Evolutionary conservation across 2,113 vertebrate species (phyloP).

Genomic region (Anguilla rostrata): DNA sequence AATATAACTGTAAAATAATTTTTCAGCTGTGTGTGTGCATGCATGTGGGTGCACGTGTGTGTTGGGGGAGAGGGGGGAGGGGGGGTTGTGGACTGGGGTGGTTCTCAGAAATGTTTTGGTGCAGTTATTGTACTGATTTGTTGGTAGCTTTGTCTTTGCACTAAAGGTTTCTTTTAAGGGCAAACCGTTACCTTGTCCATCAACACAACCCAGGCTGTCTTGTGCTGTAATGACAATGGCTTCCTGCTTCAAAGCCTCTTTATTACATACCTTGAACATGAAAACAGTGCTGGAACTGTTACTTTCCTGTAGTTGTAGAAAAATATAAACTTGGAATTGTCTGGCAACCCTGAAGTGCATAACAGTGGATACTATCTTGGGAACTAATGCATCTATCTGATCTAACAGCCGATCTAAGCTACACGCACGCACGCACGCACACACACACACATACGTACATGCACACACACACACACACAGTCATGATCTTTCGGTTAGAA

Average conservation of each 20-base stretch:
- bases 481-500: neutral
- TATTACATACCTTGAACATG: neutral
- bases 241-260: neutral
- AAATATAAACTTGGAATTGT: neutral
- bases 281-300: neutral
- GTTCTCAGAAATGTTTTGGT: neutral
- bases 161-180: neutral
- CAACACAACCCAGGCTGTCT: too few relatives aligned
- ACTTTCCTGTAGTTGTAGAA: neutral
- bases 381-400: neutral
- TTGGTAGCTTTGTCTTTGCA: neutral
- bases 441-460: too few relatives aligned
- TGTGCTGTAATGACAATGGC: too few relatives aligned
- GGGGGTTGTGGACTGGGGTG: neutral
- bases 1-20: neutral
- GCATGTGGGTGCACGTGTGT: neutral
- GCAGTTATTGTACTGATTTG: neutral
- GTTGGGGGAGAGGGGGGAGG: neutral
- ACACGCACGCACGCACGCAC: neutral
- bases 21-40: neutral
- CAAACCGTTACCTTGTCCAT: neutral
- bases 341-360: neutral
- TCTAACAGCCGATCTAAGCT: neutral
- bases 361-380: neutral
- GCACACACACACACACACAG: neutral